These are phyloP conservation scores for Brachionus koreanus DNA, from an alignment of 1,140 invertebrate species.

Conservation along the genomic window DNA sequence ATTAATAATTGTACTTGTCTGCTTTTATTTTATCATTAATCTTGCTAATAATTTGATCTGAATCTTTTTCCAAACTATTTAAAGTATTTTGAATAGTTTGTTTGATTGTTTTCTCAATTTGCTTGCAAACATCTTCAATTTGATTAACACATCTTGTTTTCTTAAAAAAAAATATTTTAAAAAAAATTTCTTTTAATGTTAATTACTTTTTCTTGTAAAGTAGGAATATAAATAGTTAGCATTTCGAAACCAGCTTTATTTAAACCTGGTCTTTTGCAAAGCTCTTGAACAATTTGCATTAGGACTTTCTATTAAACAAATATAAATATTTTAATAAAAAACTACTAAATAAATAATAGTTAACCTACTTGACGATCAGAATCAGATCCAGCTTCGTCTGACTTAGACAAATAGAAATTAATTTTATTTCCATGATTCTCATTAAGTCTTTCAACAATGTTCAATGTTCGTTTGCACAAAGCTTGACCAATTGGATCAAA, in stretches of 20 bases:
- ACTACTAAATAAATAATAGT: not conserved
- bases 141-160: slow-evolving; percentile 63
- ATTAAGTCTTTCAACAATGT: slow-evolving; percentile 64
- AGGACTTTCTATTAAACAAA: slow-evolving; percentile 60
- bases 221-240: slow-evolving; percentile 65
- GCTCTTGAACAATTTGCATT: slow-evolving; percentile 68
- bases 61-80: slow-evolving; percentile 64
- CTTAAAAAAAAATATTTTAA: slow-evolving; percentile 44
- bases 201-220: slow-evolving; percentile 47
- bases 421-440: slow-evolving; percentile 63
- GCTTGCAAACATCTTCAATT: slow-evolving; percentile 64
- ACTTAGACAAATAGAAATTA: slow-evolving; percentile 64
- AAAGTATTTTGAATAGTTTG: slow-evolving; percentile 65
- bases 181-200: not conserved
- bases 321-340: slow-evolving; percentile 48
- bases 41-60: slow-evolving; percentile 59
- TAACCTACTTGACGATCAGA: slow-evolving; percentile 60
- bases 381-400: slow-evolving; percentile 66
- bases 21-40: slow-evolving; percentile 58
- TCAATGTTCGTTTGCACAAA: slow-evolving; percentile 64
- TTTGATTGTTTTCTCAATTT: slow-evolving; percentile 65
- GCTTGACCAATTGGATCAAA: slow-evolving; percentile 68
- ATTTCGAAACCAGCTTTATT: slow-evolving; percentile 66
- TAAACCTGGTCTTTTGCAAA: slow-evolving; percentile 64
- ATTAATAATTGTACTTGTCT: too few relatives aligned